Base-by-base conservation (phyloP, 2,113 vertebrate species). In the Chloroceryle aenea region DNA sequence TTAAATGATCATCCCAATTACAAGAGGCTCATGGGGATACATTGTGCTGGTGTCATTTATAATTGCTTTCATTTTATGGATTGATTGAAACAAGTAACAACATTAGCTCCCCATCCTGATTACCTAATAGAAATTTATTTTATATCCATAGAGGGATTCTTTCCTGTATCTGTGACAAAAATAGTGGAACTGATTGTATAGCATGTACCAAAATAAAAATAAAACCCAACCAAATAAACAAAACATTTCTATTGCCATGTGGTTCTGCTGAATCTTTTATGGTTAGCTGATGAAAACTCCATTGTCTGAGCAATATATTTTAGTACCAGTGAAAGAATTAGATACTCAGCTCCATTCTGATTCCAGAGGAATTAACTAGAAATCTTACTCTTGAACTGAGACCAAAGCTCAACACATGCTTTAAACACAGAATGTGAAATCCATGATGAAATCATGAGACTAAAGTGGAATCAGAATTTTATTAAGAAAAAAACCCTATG, bases 1-100 rank as follows among this genome's bases (percentile, higher is more conserved):
- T 96, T 97, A 97, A 97, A 96, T 96, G 88, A 97, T 96, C 93
- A 94, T 95, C 53, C 90, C 95, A 97, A 95, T 97, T 97, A 97
- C 76, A 93, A 89, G 64, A 81, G 55, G 14, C 96, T 96, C 92
- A 61, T 64, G 91, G 91, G 96, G 42, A 95, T 96, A 93, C 62
- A 90, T 82, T 92, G 81, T 91, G 74, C 84, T 95, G 66, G 74
- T 95, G 87, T 85, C 92, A 85, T 89, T 95, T 95, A 92, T 95
- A 96, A 97, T 92, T 1, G 0, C 75, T 96, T 97, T 96, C 86
- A 96, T 97, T 96, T 97, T 77, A 93, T 67, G 72, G 84, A 84
- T 69, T 97, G 94, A 96, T 97, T 96, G 93, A 97, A 97, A 96
- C 56, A 95, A 93, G 68, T 38, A 90, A 88, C 61, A 90, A 7